A percentile compares a stretch with the other conserved stretches of the same genome.
These are phyloP conservation scores for Drosophila sp. DNA, from an alignment of 1,140 invertebrate genomes.

Conservation along the genomic window DNA sequence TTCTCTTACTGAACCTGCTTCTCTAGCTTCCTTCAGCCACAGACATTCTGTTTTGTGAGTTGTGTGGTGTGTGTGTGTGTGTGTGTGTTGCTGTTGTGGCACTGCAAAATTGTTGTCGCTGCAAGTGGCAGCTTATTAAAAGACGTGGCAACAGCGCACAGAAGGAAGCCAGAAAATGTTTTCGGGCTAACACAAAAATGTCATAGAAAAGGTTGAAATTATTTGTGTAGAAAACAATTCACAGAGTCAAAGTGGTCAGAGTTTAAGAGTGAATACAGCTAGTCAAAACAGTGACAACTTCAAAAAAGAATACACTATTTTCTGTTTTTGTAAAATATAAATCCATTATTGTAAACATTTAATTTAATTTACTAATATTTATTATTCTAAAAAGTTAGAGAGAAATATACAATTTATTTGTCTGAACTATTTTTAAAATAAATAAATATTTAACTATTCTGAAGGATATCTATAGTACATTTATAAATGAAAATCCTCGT, in stretches of 20 bases:
- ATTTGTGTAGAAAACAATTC: slow-evolving; percentile 22
- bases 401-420: no score
- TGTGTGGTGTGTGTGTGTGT: slow-evolving; percentile 13
- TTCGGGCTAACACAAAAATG: slow-evolving; percentile 45
- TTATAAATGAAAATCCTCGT: no score
- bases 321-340: no score
- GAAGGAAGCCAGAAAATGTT: slow-evolving; percentile 46
- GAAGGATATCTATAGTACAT: no score
- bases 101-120: slow-evolving; percentile 65
- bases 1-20: slow-evolving; percentile 38
- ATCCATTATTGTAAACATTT: no score
- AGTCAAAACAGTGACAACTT: no score
- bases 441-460: no score
- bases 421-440: no score
- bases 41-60: slow-evolving; percentile 9
- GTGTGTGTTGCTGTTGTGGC: slow-evolving; percentile 43
- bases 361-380: no score
- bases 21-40: slow-evolving; percentile 20
- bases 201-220: slow-evolving; percentile 40
- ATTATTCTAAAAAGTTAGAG: no score
- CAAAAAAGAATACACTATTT: no score
- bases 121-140: slow-evolving; percentile 82
- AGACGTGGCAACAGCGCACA: slow-evolving; percentile 60
- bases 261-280: background rate
- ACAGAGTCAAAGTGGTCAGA: no score